Evolutionary conservation across 2,113 vertebrate genomes (phyloP).

Genomic region (Numenius arquata): DNA sequence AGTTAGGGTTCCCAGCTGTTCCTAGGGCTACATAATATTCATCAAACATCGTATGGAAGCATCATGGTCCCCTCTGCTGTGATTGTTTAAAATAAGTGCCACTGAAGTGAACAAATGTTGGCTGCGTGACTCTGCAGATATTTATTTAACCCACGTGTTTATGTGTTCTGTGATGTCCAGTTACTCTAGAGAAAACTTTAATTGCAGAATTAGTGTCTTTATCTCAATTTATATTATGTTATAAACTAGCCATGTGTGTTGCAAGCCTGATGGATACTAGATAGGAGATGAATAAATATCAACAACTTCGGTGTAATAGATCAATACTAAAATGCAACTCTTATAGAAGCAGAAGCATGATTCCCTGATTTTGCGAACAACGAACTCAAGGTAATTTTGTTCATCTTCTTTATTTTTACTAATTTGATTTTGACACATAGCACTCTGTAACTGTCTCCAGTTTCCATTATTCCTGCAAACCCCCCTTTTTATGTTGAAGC

Average conservation of each 20-base stretch:
- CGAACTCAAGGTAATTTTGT: neutral
- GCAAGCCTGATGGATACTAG: neutral
- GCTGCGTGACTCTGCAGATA: neutral
- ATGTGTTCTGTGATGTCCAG: neutral
- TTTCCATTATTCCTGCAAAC: neutral
- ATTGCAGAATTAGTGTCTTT: neutral
- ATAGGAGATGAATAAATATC: neutral
- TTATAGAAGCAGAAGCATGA: neutral
- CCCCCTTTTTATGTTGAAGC: neutral
- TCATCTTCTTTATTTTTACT: neutral
- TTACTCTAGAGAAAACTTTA: neutral
- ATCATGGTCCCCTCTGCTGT: neutral
- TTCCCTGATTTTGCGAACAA: neutral
- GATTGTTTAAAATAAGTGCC: neutral
- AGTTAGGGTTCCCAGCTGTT: neutral
- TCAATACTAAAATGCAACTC: neutral
- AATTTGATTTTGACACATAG: neutral
- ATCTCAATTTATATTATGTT: neutral
- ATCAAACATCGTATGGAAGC: neutral
- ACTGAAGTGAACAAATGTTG: neutral
- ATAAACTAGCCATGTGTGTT: neutral
- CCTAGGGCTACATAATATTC: neutral
- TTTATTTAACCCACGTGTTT: neutral
- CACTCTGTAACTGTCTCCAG: neutral
- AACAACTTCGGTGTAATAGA: neutral